Evolutionary conservation across 2,797 vertebrate species (phyloP).

Genomic region (Anabas testudineus): DNA sequence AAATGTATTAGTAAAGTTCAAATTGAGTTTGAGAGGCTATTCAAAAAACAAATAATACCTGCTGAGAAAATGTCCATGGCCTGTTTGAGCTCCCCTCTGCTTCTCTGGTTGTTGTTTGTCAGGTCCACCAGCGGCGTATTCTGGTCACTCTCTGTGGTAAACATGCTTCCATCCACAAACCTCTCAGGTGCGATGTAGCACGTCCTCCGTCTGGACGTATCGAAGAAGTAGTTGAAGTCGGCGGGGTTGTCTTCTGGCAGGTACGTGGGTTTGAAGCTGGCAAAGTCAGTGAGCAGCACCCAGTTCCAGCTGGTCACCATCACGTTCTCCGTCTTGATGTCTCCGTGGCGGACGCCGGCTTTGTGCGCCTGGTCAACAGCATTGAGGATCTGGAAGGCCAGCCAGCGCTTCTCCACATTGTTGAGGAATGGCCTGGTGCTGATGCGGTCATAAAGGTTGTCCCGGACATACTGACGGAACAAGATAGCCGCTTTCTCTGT

Average conservation of each 20-base stretch:
- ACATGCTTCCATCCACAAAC: conserved; percentile 96
- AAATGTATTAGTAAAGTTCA: too few relatives aligned
- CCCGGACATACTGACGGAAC: conserved; percentile 95
- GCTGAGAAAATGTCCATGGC: conserved; percentile 99
- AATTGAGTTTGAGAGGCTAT: too few relatives aligned
- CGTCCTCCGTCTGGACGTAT: conserved; percentile 93
- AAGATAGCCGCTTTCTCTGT: conserved; percentile 94
- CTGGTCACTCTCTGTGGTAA: conserved; percentile 92
- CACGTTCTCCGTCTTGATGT: conserved; percentile 98
- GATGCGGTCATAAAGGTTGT: conserved; percentile 97
- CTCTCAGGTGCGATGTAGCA: conserved; percentile 97
- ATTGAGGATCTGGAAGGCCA: conserved; percentile 96
- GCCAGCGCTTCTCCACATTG: conserved; percentile 96
- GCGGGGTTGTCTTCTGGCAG: conserved; percentile 98
- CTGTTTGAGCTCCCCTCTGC: conserved; percentile 92
- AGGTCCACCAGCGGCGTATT: conserved; percentile 96
- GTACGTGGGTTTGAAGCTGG: conserved; percentile 97
- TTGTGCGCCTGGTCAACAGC: conserved; percentile 96
- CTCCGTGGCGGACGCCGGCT: conserved; percentile 95
- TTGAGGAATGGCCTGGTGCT: conserved; percentile 97
- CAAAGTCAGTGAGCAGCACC: conserved; percentile 97
- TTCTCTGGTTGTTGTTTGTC: conserved; percentile 92
- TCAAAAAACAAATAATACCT: too few relatives aligned
- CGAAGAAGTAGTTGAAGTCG: conserved; percentile 99
- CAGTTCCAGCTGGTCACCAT: conserved; percentile 99